Conservation (phyloP, 2,888 invertebrate genomes). For the Erannis defoliaria region DNA sequence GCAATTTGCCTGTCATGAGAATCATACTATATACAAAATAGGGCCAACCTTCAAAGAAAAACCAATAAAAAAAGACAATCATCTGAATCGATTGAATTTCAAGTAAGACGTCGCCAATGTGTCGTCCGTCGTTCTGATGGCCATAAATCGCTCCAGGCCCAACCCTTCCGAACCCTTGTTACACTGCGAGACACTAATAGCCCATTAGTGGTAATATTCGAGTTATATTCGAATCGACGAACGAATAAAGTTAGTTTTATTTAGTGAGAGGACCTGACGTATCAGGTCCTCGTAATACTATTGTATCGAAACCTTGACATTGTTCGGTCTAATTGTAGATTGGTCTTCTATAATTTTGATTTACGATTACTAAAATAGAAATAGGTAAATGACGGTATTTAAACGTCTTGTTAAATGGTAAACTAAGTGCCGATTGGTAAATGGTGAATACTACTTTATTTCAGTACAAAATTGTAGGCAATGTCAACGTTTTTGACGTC, state of each 20-base stretch:
- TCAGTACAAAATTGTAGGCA: no score
- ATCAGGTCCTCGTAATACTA: background rate
- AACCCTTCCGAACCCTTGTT: slow-evolving; percentile 55
- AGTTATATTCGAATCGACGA: slow-evolving; percentile 49
- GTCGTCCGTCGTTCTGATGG: slow-evolving; percentile 37
- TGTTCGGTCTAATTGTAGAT: background rate
- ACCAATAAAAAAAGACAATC: slow-evolving; percentile 14
- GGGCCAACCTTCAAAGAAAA: no score
- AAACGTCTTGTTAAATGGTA: background rate
- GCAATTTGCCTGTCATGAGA: no score
- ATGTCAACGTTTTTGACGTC: no score
- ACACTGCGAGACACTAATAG: slow-evolving; percentile 55
- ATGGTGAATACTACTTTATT: no score
- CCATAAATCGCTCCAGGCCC: slow-evolving; percentile 44
- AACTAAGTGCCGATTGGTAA: background rate
- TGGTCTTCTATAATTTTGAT: background rate
- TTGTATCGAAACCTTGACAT: background rate
- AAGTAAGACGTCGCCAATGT: slow-evolving; percentile 27
- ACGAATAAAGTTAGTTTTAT: slow-evolving; percentile 53
- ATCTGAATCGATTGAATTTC: slow-evolving; percentile 30
- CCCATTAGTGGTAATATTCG: slow-evolving; percentile 51
- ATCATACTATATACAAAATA: no score
- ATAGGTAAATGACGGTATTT: background rate
- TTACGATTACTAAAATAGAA: background rate
- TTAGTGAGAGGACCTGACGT: slow-evolving; percentile 37